Base-by-base conservation (phyloP, 2,113 vertebrate genomes). In the Cavia aperea region DNA sequence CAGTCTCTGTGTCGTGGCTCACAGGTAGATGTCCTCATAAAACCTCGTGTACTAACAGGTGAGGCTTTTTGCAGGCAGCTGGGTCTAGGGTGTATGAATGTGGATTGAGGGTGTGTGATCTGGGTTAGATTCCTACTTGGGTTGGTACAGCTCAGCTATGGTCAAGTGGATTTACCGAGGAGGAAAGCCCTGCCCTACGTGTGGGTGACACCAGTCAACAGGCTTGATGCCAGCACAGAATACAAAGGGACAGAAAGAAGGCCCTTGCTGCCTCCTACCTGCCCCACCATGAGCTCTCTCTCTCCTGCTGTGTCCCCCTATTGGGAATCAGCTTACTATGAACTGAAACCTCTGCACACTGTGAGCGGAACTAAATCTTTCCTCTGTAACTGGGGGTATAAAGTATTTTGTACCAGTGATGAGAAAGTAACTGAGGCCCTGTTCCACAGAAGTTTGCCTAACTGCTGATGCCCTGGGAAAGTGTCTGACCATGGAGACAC, bases 401-500 rank as follows among this genome's bases (percentile, higher is more conserved):
- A 31, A 49, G 14, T 46, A 43, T 77, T 77, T 77, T 77, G 73
- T 77, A 15, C 46, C 24, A 49, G 43, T 43, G 31, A 49, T 1
- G 14, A 77, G 13, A 31, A 49, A 16, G 43, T 77, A 46, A 36
- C 29, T 51, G 18, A 79, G 29, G 21, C 49, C 19, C 39, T 33
- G 62, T 36, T 49, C 56, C 46, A 0, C 5, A 23, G 33, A 16
- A 16, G 49, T 36, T 29, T 24, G 1, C 65, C 3, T 14, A 5
- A 4, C 9, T 29, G n/a, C 0, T 11, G n/a, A 49, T 0, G 6
- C 49, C 36, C 19, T 68, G 24, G 23, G 56, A n/a, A 72, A 16
- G 36, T 4, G 11, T 10, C 14, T 21, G 3, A 2, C 46, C 13
- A 7, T 62, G 39, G 58, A 56, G 33, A 36, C 36, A 3, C 19